Conservation (phyloP, 2,888 invertebrate genomes). For the Cerastoderma edule region DNA sequence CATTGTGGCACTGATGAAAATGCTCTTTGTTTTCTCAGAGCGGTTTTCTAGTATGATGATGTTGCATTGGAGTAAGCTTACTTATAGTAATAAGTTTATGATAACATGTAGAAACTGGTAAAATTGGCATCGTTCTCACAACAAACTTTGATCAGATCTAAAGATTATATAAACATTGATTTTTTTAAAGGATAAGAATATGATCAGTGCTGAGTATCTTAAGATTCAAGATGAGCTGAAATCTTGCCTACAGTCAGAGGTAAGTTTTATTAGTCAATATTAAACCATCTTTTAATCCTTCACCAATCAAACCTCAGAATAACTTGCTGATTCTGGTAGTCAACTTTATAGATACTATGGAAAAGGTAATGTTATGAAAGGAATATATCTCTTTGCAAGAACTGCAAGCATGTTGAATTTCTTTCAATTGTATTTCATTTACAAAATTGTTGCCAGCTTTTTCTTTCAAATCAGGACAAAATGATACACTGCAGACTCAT, state of each 20-base stretch:
- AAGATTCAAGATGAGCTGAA: not conserved
- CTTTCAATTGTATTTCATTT: not conserved
- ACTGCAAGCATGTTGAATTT: not conserved
- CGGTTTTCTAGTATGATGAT: not conserved
- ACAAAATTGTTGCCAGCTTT: not conserved
- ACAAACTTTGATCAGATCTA: conserved; percentile 4
- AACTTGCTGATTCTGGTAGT: too few species aligned
- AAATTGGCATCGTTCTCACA: not conserved
- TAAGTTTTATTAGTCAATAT: not conserved
- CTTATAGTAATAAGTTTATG: not conserved
- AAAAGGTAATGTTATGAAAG: too few species aligned
- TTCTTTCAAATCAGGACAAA: too few species aligned
- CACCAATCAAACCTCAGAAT: not conserved
- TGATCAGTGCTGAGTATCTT: not conserved
- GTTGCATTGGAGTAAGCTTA: not conserved
- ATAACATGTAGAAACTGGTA: not conserved
- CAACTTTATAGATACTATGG: too few species aligned
- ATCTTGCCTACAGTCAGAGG: not conserved
- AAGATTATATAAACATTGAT: not conserved
- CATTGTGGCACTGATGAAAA: too few species aligned
- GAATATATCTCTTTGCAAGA: not conserved
- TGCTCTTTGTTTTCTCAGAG: too few species aligned
- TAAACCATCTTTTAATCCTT: too few species aligned
- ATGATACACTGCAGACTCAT: too few species aligned
- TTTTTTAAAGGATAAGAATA: not conserved